Conservation (phyloP, 2,113 vertebrate species). For the Barbus barbus region DNA sequence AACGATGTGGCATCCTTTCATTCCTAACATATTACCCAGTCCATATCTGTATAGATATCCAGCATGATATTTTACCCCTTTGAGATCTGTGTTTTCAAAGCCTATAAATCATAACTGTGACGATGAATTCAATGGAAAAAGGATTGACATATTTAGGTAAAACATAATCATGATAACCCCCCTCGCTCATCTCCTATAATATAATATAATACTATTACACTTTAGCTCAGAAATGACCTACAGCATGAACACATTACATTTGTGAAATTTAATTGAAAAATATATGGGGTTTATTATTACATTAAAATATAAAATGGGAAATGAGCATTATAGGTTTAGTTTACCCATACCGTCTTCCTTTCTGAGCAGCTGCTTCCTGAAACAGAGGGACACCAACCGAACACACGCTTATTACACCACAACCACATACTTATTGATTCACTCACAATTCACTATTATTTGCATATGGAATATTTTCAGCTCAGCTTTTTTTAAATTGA, state of each 20-base stretch:
- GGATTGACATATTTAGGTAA: no score
- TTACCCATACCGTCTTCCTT: conserved; percentile 61
- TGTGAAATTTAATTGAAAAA: background rate
- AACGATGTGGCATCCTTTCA: no score
- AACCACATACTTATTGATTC: background rate
- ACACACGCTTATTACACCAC: conserved; percentile 24
- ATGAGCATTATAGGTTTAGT: conserved; percentile 10
- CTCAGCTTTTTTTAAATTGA: no score
- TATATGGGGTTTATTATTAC: background rate
- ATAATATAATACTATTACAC: background rate
- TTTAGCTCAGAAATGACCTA: background rate
- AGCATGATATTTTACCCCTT: no score
- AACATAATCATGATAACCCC: no score
- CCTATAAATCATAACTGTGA: no score
- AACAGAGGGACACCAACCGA: conserved; percentile 51
- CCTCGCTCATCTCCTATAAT: background rate
- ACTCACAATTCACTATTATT: background rate
- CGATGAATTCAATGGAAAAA: no score
- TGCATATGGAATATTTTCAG: background rate
- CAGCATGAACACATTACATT: background rate
- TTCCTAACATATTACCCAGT: no score
- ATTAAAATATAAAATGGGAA: background rate
- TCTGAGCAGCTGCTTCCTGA: conserved; percentile 64
- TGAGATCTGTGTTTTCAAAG: no score
- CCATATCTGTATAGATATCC: no score